Evolutionary conservation across 35 echinoderm and acorn worm species (phyloP).

Genomic region (Apostichopus californicus): DNA sequence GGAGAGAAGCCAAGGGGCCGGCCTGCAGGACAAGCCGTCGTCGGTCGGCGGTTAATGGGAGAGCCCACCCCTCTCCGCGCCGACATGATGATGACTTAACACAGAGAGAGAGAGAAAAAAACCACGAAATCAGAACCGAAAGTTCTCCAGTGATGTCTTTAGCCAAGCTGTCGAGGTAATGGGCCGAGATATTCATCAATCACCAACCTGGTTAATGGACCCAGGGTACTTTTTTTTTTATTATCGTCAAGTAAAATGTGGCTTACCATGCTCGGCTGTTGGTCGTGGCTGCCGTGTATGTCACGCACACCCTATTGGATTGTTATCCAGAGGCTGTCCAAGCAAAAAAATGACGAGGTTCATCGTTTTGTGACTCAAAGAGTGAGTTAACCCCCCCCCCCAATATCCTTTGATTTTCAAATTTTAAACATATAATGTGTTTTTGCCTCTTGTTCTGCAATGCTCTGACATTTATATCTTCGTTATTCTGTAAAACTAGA

Average conservation of each 20-base stretch:
- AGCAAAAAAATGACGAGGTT: neutral
- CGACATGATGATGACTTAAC: constrained; percentile 26
- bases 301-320: no score
- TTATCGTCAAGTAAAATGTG: constrained; percentile 4
- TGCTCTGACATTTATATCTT: neutral
- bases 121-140: constrained; percentile 33
- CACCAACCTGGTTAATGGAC: constrained; percentile 52
- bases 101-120: neutral
- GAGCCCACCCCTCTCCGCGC: constrained; percentile 22
- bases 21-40: constrained; percentile 4
- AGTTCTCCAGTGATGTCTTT: neutral
- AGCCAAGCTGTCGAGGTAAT: constrained; percentile 58
- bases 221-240: neutral
- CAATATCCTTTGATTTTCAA: neutral
- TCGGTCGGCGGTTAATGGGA: constrained; percentile 31
- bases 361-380: neutral
- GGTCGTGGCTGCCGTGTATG: no score
- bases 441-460: no score
- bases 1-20: constrained; percentile 12
- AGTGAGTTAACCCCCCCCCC: neutral
- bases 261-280: neutral
- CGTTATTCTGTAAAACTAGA: no score
- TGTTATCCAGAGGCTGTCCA: neutral
- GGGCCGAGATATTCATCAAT: constrained; percentile 44
- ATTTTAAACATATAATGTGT: neutral